These are phyloP conservation scores for Drosophila bipectinata DNA, from an alignment of 1,140 invertebrate species.

Conservation along the genomic window DNA sequence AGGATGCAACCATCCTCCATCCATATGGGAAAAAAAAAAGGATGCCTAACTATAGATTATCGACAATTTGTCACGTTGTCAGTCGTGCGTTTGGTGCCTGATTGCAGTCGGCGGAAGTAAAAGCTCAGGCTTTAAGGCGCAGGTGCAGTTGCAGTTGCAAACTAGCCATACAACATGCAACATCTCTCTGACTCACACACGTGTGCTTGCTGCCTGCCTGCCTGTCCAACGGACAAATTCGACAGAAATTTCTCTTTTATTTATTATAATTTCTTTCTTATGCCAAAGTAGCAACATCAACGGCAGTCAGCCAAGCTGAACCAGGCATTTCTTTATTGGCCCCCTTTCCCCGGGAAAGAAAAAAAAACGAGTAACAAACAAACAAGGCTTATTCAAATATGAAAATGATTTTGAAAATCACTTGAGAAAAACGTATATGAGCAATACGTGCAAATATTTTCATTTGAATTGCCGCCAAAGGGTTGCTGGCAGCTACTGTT, in stretches of 20 bases:
- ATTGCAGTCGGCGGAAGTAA: conserved; percentile 67
- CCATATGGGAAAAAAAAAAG: neutral
- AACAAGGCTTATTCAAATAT: conserved; percentile 54
- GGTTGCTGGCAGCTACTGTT: neutral
- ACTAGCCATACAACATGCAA: conserved; percentile 2
- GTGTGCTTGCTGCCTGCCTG: neutral
- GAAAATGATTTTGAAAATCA: conserved; percentile 59
- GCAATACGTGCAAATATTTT: conserved; percentile 32
- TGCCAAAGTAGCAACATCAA: neutral
- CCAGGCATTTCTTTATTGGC: neutral
- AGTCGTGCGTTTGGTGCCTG: conserved; percentile 69
- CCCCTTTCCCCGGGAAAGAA: neutral
- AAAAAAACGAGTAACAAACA: neutral
- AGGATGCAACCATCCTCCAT: neutral
- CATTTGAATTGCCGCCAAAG: conserved; percentile 1
- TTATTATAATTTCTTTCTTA: conserved; percentile 58
- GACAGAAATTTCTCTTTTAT: conserved; percentile 76
- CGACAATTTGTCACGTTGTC: conserved; percentile 77
- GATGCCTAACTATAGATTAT: conserved; percentile 51
- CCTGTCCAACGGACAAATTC: conserved; percentile 24
- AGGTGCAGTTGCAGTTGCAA: conserved; percentile 40
- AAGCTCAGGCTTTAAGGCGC: conserved; percentile 34
- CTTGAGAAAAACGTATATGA: conserved; percentile 19
- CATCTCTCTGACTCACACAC: neutral
- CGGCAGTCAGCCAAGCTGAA: conserved; percentile 1